These are phyloP conservation scores for Pampus argenteus DNA, from an alignment of 2,797 vertebrate species.

Conservation along the genomic window DNA sequence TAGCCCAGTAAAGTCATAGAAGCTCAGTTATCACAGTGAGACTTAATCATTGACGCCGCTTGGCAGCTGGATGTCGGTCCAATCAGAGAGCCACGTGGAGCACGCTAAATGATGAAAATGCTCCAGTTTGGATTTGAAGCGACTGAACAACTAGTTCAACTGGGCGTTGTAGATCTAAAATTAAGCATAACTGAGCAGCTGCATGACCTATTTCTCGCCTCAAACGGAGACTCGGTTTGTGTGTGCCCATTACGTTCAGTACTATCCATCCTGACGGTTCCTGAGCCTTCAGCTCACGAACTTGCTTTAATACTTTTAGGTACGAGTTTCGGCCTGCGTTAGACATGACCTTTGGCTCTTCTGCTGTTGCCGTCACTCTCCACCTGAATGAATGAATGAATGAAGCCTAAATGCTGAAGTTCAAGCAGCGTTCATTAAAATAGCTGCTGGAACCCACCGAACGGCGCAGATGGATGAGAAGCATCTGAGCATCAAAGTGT, in stretches of 20 bases:
- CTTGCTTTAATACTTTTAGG: no score
- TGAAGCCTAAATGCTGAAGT: not conserved
- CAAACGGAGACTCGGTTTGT: constrained; percentile 34
- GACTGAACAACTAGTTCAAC: constrained; percentile 56
- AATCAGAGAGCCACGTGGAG: constrained; percentile 24
- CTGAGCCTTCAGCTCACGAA: no score
- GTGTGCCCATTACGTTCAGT: no score
- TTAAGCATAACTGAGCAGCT: constrained; percentile 61
- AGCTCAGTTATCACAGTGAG: constrained; percentile 4
- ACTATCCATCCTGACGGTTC: no score
- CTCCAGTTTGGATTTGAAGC: not conserved
- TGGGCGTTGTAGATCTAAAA: constrained; percentile 60
- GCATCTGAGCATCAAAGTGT: constrained; percentile 47
- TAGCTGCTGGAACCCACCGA: constrained; percentile 5
- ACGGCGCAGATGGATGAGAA: constrained; percentile 18
- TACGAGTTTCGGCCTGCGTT: no score
- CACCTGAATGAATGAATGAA: no score
- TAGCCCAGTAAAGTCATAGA: not conserved
- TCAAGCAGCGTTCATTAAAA: constrained; percentile 11
- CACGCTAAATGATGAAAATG: not conserved
- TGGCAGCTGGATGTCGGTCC: constrained; percentile 13
- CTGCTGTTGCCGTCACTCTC: not conserved
- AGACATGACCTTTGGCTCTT: not conserved
- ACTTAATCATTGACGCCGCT: constrained; percentile 11
- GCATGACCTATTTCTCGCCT: constrained; percentile 48